These are phyloP conservation scores for Hippocampus comes DNA, from an alignment of 2,113 vertebrate genomes.

Conservation along the genomic window DNA sequence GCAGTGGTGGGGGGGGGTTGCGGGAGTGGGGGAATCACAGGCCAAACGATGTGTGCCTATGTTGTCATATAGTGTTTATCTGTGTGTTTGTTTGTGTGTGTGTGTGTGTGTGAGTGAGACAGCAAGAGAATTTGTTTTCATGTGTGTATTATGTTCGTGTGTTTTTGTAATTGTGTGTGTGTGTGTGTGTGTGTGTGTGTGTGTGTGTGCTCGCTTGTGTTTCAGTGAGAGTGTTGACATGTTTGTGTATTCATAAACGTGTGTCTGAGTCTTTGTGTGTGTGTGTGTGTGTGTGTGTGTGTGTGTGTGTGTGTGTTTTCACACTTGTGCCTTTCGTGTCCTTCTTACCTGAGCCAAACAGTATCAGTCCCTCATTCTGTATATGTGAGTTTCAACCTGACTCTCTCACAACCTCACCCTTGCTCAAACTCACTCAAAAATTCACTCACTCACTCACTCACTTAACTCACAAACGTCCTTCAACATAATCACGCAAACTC, in stretches of 20 bases:
- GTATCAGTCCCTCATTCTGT: no score
- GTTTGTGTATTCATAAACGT: no score
- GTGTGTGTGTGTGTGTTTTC: conserved; percentile 15
- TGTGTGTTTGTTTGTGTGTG: conserved; percentile 1
- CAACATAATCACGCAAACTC: no score
- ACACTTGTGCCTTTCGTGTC: conserved; percentile 31
- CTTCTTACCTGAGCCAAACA: no score
- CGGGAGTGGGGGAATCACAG: no score
- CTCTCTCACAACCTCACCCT: no score
- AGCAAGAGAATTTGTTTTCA: neutral
- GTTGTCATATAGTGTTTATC: neutral
- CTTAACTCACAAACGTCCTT: no score
- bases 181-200: neutral
- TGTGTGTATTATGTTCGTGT: conserved; percentile 33
- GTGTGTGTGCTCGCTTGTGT: neutral
- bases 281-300: conserved; percentile 13
- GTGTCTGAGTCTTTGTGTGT: no score
- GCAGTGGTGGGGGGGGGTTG: no score
- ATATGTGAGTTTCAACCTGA: no score
- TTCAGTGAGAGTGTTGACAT: conserved; percentile 8
- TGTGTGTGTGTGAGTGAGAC: conserved; percentile 16
- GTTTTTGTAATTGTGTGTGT: conserved; percentile 21
- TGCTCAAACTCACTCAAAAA: no score
- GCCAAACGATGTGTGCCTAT: neutral
- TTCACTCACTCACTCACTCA: no score